Evolutionary conservation across 2,888 invertebrate genomes (phyloP), one percentile per base, ranked within the genome.

Genomic region (Alloplasta piceator): DNA sequence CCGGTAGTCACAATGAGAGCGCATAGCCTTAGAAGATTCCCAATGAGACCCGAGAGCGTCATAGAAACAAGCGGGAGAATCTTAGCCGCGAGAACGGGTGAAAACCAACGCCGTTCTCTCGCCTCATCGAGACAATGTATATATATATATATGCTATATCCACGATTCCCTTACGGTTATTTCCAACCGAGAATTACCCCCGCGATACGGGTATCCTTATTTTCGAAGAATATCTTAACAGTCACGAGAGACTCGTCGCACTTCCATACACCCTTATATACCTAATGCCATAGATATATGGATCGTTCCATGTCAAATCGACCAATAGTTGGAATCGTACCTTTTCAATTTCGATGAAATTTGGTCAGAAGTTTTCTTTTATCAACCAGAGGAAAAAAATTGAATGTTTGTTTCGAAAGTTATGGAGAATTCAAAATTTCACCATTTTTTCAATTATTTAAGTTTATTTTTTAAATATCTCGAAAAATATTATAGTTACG

Each of bases 101-200:
- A 66, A 68, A 52, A 52, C 14, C 66, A 67, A 76, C 46, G 66
- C 43, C 5, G 58, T 36, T 41, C 48, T 48, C 48, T 55, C 46
- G 46, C 14, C 38, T 63, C 46, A 43, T 46, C 48, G 87, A 86
- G 84, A 77, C 84, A 26, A 26, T 26, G 3, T 26, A 26, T 26
- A 26, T 1, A 26, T 26, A 26, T 26, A 26, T 26, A 26, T 26
- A 26, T 26, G 26, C 26, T 86, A 66, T 83, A 84, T 82, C 84
- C 87, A 85, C 88, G 87, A 90, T 90, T 90, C 87, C 86, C 89
- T 91, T 89, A 91, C 89, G 90, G 90, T 91, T 91, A 91, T 92
- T 86, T 88, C 86, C 88, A 86, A 87, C 90, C 87, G 88, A 91
- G 90, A 91, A 92, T 91, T 91, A 91, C 88, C 86, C 76, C 26